Percentiles rank a stretch among this genome's conserved stretches.
Conservation (phyloP, 2,888 invertebrate genomes). For the Strigamia crassipes region DNA sequence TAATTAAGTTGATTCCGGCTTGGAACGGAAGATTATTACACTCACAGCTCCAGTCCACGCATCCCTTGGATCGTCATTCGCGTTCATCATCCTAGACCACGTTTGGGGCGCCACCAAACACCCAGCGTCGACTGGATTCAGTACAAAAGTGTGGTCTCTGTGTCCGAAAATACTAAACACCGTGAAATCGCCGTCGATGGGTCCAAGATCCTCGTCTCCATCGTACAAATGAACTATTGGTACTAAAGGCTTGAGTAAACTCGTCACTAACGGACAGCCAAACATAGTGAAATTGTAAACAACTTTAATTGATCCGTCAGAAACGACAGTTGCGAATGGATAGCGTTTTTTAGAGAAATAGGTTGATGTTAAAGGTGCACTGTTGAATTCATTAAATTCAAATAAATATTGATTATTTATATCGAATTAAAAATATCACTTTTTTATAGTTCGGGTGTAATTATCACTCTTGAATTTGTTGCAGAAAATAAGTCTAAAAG, state of each 20-base stretch:
- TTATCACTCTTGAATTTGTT: background rate
- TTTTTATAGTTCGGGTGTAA: background rate
- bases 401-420: background rate
- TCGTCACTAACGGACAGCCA: slow-evolving; percentile 29
- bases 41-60: background rate
- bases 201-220: background rate
- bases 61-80: background rate
- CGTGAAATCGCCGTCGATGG: background rate
- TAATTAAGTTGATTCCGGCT: too few species aligned
- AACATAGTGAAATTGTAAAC: background rate
- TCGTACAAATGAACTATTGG: slow-evolving; percentile 14
- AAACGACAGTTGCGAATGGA: background rate
- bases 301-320: background rate
- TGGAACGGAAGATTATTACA: too few species aligned
- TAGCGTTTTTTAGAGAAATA: background rate
- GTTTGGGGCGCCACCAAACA: slow-evolving; percentile 15
- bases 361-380: background rate
- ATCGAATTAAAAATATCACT: background rate
- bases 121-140: background rate
- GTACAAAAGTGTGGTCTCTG: background rate
- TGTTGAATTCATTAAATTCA: background rate
- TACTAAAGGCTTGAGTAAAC: background rate
- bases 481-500: background rate
- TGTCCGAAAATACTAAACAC: slow-evolving; percentile 10
- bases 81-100: background rate